Evolutionary conservation across 64 coral and sea anemone species (phyloP).

Genomic region (Exaiptasia diaphana): DNA sequence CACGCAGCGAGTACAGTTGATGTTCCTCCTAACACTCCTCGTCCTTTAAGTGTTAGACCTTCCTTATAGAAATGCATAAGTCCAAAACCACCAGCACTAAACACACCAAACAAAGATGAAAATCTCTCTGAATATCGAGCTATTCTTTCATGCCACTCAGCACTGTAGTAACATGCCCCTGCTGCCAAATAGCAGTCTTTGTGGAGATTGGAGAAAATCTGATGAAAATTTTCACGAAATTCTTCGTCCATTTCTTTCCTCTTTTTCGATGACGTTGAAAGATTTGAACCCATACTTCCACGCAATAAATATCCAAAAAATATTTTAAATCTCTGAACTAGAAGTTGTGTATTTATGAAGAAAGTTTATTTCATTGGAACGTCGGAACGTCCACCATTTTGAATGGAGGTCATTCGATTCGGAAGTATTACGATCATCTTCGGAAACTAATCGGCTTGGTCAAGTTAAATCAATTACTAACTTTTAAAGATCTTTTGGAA

Average conservation of each 20-base stretch:
- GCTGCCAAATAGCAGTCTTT: not conserved
- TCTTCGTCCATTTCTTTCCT: not conserved
- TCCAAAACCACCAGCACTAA: not conserved
- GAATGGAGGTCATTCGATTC: too few species aligned
- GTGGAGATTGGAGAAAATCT: not conserved
- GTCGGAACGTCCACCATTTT: too few species aligned
- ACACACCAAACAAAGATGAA: not conserved
- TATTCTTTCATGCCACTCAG: constrained; percentile 1
- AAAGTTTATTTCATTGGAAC: too few species aligned
- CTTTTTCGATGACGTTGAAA: not conserved
- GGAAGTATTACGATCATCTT: too few species aligned
- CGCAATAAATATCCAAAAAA: too few species aligned
- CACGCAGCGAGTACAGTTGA: not conserved
- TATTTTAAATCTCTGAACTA: too few species aligned
- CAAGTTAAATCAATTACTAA: too few species aligned
- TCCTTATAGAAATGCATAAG: constrained; percentile 1
- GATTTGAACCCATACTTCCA: not conserved
- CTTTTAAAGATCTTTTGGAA: too few species aligned
- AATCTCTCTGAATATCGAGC: not conserved
- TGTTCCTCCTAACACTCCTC: not conserved
- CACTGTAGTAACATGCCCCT: constrained; percentile 1
- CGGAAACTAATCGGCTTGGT: too few species aligned
- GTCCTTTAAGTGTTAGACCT: not conserved
- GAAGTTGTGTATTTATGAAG: too few species aligned
- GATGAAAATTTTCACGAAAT: not conserved